A percentile compares a stretch with the other conserved stretches of the same genome.
Conservation (phyloP, 2,888 invertebrate genomes). For the Smittia sp. region DNA sequence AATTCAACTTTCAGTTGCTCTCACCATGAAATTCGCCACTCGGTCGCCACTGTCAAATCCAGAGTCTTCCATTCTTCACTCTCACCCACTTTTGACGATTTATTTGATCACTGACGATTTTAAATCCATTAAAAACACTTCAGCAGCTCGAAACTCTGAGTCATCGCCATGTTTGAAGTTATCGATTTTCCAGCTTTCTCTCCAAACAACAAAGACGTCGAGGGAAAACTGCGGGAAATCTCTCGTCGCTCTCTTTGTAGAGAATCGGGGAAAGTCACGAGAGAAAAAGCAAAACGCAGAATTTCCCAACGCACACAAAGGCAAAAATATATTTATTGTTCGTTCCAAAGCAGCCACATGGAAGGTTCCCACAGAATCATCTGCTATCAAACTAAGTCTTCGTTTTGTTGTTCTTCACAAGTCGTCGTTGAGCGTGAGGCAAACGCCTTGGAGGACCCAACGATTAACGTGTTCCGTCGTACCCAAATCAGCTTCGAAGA, state of each 20-base stretch:
- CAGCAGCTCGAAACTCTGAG: conserved; percentile 6
- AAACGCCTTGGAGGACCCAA: conserved; percentile 89
- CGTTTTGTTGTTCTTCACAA: not conserved
- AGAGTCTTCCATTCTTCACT: conserved; percentile 49
- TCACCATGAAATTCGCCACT: conserved; percentile 35
- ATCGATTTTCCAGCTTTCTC: conserved; percentile 23
- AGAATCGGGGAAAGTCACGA: not conserved
- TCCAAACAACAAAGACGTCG: not conserved
- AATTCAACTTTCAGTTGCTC: not conserved
- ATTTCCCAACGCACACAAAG: not conserved
- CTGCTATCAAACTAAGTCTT: not conserved
- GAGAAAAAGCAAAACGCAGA: not conserved
- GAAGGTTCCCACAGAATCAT: not conserved
- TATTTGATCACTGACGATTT: not conserved
- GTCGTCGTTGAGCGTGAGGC: conserved; percentile 82
- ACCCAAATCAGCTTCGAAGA: conserved; percentile 83
- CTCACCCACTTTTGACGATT: not conserved
- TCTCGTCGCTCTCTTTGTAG: not conserved
- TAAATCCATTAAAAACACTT: not conserved
- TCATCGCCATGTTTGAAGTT: conserved; percentile 37
- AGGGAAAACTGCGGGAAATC: no score
- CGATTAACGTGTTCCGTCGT: conserved; percentile 80
- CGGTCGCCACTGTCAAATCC: conserved; percentile 53
- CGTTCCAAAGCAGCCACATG: not conserved
- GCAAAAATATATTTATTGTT: not conserved